Evolutionary conservation across 53 echinoderm and acorn worm genomes (phyloP), one percentile per base, ranked within the genome.

Genomic region (Hippasteria phrygiana): DNA sequence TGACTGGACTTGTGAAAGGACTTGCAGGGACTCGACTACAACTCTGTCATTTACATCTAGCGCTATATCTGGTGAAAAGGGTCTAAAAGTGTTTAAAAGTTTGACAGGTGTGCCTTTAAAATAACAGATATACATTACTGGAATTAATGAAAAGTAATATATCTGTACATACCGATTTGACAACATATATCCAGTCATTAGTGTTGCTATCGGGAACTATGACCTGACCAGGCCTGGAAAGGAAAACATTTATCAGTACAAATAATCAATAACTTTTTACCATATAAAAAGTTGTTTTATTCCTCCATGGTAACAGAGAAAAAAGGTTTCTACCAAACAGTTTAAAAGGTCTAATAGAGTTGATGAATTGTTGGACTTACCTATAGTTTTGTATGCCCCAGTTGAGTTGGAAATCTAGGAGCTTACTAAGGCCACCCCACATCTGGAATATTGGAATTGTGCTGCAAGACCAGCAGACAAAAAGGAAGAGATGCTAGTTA

Each of bases 301-400:
- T n/a, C n/a, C n/a, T n/a, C n/a, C n/a, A n/a, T n/a, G n/a, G n/a
- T n/a, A n/a, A n/a, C n/a, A n/a, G n/a, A n/a, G n/a, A n/a, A n/a
- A n/a, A n/a, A n/a, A n/a, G n/a, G n/a, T n/a, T n/a, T n/a, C n/a
- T n/a, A n/a, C n/a, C n/a, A n/a, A n/a, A n/a, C n/a, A n/a, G n/a
- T n/a, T n/a, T n/a, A n/a, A n/a, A n/a, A n/a, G n/a, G n/a, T n/a
- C n/a, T n/a, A n/a, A n/a, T n/a, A n/a, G n/a, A n/a, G n/a, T n/a
- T n/a, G n/a, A n/a, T n/a, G n/a, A n/a, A n/a, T n/a, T 5, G 45
- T n/a, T 4, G 39, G n/a, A 75, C 88, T 77, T 62, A 97, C 97
- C 97, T 97, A 88, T 97, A 97, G 69, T 97, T 97, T 54, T 97
- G 97, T 64, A 95, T 93, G 12, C 95, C 95, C 97, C 97, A 97